Evolutionary conservation across 2,888 invertebrate genomes (phyloP).

Genomic region (Baronia brevicornis): DNA sequence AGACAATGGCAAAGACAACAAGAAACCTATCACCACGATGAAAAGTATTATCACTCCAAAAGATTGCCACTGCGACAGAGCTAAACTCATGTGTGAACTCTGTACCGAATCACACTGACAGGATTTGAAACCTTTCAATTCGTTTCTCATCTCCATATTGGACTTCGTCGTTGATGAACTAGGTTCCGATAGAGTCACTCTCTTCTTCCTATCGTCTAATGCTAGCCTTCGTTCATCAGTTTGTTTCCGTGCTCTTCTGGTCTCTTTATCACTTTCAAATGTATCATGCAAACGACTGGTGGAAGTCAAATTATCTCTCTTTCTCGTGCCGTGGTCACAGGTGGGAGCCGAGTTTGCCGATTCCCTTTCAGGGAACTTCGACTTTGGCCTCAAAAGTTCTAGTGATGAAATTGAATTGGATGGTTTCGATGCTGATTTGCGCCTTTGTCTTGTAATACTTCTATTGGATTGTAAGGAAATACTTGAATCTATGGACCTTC

Average conservation of each 20-base stretch:
- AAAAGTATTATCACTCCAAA: constrained; percentile 31
- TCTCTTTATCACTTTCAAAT: too few species aligned
- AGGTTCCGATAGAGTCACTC: constrained; percentile 7
- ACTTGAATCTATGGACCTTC: constrained; percentile 10
- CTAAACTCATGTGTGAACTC: not conserved
- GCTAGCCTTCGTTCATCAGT: too few species aligned
- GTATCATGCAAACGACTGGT: too few species aligned
- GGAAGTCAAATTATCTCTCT: too few species aligned
- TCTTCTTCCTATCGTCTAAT: too few species aligned
- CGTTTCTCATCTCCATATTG: not conserved
- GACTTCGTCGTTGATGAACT: not conserved
- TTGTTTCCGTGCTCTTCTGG: too few species aligned
- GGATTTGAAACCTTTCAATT: constrained; percentile 1
- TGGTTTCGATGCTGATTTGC: constrained; percentile 21
- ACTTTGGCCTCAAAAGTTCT: too few species aligned
- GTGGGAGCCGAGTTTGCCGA: too few species aligned
- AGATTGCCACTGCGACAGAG: constrained; percentile 24
- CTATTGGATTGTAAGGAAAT: constrained; percentile 2
- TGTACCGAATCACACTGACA: constrained; percentile 18
- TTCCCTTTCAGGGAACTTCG: too few species aligned
- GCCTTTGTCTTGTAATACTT: constrained; percentile 16
- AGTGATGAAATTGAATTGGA: too few species aligned
- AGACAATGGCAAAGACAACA: constrained; percentile 31
- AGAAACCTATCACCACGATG: constrained; percentile 27
- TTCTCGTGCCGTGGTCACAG: too few species aligned